phyloP scores from a whole-genome alignment of 2,888 invertebrate genomes.

The Coleophora flavipennella region DNA sequence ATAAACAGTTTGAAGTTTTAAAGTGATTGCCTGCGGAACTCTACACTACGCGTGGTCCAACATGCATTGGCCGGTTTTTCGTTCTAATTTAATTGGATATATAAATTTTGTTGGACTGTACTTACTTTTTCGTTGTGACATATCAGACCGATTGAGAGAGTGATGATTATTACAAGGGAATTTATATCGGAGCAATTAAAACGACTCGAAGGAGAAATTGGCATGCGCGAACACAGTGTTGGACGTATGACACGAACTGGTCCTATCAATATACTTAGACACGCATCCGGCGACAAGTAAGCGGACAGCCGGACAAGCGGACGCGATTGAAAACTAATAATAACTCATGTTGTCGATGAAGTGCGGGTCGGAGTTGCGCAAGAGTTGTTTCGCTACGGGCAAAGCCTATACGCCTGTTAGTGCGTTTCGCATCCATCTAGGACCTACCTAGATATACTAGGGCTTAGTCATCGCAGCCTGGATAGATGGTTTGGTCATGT shows the following conservation, averaged over 20 bases:
- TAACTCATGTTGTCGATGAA: slow-evolving; percentile 43
- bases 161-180: slow-evolving; percentile 26
- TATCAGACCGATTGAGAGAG: slow-evolving; percentile 24
- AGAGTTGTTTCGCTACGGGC: slow-evolving; percentile 23
- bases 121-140: slow-evolving; percentile 24
- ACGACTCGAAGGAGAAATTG: slow-evolving; percentile 44
- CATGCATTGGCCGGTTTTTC: slow-evolving; percentile 30
- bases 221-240: slow-evolving; percentile 24
- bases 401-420: neutral
- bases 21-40: too few species aligned
- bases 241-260: slow-evolving; percentile 21
- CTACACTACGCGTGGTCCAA: too few species aligned
- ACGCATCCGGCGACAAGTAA: slow-evolving; percentile 54
- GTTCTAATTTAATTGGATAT: slow-evolving; percentile 54
- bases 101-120: slow-evolving; percentile 42
- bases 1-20: too few species aligned
- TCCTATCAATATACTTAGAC: slow-evolving; percentile 56
- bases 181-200: slow-evolving; percentile 42
- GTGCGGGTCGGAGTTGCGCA: slow-evolving; percentile 40
- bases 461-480: too few species aligned
- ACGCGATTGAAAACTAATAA: slow-evolving; percentile 51
- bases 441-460: too few species aligned
- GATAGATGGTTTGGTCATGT: too few species aligned
- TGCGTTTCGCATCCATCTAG: too few species aligned
- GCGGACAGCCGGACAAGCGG: slow-evolving; percentile 42